phyloP scores from a whole-genome alignment of 2,888 invertebrate genomes.

The Pediacus dermestoides region DNA sequence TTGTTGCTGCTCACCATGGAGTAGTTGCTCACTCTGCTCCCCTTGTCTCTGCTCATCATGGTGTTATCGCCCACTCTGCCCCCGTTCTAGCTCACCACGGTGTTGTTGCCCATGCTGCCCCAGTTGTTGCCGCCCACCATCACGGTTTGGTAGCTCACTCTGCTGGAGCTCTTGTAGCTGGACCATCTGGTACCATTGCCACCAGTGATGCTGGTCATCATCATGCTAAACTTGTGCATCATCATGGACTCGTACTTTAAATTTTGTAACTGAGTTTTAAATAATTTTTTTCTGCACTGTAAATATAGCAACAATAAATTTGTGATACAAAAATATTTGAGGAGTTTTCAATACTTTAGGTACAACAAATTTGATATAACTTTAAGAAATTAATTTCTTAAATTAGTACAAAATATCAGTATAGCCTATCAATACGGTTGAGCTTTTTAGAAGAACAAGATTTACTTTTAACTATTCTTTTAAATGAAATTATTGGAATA shows the following conservation, averaged over 20 bases:
- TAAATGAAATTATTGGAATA: too few relatives aligned
- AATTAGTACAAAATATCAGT: too few relatives aligned
- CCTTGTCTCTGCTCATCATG: constrained; percentile 3
- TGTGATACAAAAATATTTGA: background rate
- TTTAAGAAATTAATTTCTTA: background rate
- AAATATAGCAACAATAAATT: background rate
- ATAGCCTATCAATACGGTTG: too few relatives aligned
- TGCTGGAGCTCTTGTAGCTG: constrained; percentile 27
- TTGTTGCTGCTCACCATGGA: constrained; percentile 7
- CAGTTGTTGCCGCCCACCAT: constrained; percentile 9
- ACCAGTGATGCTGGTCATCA: constrained; percentile 18
- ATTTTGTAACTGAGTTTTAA: background rate
- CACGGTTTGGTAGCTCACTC: constrained; percentile 15
- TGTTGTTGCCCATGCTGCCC: constrained; percentile 14
- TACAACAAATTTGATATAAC: background rate
- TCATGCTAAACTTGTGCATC: background rate
- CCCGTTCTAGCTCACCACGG: constrained; percentile 14
- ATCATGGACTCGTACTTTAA: constrained; percentile 5
- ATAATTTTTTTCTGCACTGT: background rate
- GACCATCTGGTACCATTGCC: constrained; percentile 36
- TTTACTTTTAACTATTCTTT: too few relatives aligned
- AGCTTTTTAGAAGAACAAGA: too few relatives aligned
- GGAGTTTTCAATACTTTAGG: background rate
- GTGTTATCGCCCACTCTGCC: constrained; percentile 14
- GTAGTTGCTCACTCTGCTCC: constrained; percentile 18